Base-by-base conservation (phyloP, 1,140 invertebrate species). In the Diploscapter pachys region DNA sequence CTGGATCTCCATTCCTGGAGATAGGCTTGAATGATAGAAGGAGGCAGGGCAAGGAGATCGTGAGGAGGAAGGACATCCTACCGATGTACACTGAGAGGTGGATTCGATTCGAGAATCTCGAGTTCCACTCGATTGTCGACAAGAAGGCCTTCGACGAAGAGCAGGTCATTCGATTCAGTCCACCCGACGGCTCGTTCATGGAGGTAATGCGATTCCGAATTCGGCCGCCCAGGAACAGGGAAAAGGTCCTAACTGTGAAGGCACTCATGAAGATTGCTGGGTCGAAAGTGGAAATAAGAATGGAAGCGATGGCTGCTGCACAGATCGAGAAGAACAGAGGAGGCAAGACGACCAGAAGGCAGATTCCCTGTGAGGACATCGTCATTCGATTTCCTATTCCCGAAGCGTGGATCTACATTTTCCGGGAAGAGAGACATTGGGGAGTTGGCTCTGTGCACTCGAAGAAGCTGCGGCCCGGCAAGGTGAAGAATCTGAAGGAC, bases 41-140 rank as follows among this genome's bases (percentile, higher is more conserved):
- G 75, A 66, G 96, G 5, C 94, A 98, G 88, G 97, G 97, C 5
- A 94, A 72, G 88, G 97, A 99, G 89, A 94, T 99, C 11, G 97
- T 99, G 0, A 95, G 97, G 0, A 89, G 97, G 13, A 94, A 98
- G 86, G 97, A 99, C 87, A 99, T 99, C 83, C 96, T 99, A 82
- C 96, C 96, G 5, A 95, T 99, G 53, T 93, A 94, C 72, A 99
- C 97, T 0, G 97, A 99, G 87, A 94, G 99, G 87, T 99, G 97
- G 97, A 99, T 99, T 81, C 90, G 93, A 62, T 89, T 98, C 4
- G 95, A 99, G 88, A 90, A 91, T 49, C 90, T 93, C 0, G 94
- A 98, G 86, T 97, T 99, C 86, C 95, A 98, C 87, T 91, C 91
- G 56, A 94, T 93, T 85, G 92, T 99, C 5, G 92, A 96, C 83